Evolutionary conservation across 1,140 invertebrate species (phyloP).

Genomic region (Acromyrmex echinatior): DNA sequence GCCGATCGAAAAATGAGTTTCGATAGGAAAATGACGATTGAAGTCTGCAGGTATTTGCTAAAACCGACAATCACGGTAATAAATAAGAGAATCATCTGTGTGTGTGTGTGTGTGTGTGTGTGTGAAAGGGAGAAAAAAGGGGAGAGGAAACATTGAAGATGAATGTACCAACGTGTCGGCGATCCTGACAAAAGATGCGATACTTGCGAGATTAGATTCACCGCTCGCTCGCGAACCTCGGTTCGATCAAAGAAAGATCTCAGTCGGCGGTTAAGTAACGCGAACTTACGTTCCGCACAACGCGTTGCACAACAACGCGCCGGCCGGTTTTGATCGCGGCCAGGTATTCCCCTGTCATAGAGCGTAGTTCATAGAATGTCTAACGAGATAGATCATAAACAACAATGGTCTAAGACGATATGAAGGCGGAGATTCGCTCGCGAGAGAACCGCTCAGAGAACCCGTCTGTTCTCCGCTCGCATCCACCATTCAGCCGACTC

Average conservation of each 20-base stretch:
- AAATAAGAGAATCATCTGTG: conserved; percentile 30
- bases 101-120: too few relatives aligned
- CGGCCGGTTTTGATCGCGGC: conserved; percentile 47
- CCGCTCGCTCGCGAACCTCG: conserved; percentile 27
- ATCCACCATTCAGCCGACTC: not conserved
- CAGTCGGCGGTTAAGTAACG: conserved; percentile 59
- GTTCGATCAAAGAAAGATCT: conserved; percentile 54
- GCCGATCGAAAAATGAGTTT: not conserved
- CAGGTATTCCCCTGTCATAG: conserved; percentile 51
- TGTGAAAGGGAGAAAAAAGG: not conserved
- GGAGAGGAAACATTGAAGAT: conserved; percentile 21
- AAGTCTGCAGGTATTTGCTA: not conserved
- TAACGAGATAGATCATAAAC: conserved; percentile 67
- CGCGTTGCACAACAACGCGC: conserved; percentile 58
- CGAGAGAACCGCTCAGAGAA: not conserved
- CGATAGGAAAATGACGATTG: not conserved
- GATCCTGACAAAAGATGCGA: conserved; percentile 51
- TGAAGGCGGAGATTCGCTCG: conserved; percentile 53
- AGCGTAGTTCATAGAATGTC: conserved; percentile 57
- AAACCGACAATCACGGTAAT: conserved; percentile 26
- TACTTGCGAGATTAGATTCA: conserved; percentile 49
- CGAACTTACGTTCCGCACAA: conserved; percentile 35
- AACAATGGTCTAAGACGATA: conserved; percentile 55
- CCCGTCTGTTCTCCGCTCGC: conserved; percentile 23
- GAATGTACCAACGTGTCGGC: conserved; percentile 37